Base-by-base conservation (phyloP, 2,888 invertebrate species). In the Smittia sp. region DNA sequence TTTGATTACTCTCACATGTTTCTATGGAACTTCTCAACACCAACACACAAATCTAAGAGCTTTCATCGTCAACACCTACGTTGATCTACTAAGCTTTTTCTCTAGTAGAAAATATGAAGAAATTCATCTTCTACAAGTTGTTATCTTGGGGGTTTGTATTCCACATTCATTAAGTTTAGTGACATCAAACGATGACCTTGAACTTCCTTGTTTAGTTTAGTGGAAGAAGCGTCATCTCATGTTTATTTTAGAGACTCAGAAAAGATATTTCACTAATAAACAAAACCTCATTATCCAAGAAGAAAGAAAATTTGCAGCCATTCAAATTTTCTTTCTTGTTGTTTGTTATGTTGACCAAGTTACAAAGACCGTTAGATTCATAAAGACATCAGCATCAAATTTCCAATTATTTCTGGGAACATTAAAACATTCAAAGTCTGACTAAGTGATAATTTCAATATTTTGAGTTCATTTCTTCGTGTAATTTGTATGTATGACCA, bases 281-380 rank as follows among this genome's bases (percentile, higher is more conserved):
- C 65, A 63, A 73, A 73, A 73, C 52, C 41, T 63, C 63, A 73
- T n/a, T 39, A 39, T 69, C 3, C 73, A 66, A 52, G 25, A 52
- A 46, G 52, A 52, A 52, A 75, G 76, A 77, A 78, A 79, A 80
- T 79, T 81, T 82, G 82, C 82, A 82, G 82, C 82, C 82, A 83
- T 83, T 82, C 82, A 82, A 82, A 80, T 78, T 76, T 75, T 78
- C 79, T 62, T 41, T 72, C 72, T 62, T 72, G 18, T 62, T 72
- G 72, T 22, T 38, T 15, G 18, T 69, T 39, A 52, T 15, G 39
- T 39, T 41, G 69, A 69, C 69, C 69, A 69, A 52, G 69, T 52
- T 69, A 69, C 69, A 69, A 69, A 69, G 69, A 69, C 54, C 52
- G 9, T 58, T 58, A 46, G 15, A n/a, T 58, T 9, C n/a, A 20